phyloP scores from a whole-genome alignment of 1,140 invertebrate genomes.

The Diuraphis noxia region DNA sequence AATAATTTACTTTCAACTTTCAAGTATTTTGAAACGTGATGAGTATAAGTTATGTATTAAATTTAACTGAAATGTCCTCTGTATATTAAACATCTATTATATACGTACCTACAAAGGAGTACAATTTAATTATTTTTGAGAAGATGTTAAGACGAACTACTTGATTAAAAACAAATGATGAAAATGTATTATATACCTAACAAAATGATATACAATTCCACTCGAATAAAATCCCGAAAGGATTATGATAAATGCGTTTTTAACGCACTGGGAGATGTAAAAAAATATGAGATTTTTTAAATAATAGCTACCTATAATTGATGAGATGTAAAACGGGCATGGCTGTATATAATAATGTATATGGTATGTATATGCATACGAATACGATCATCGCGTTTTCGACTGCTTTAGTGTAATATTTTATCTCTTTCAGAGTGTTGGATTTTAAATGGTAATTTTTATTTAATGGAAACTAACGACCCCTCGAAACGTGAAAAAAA shows the following conservation, averaged over 20 bases:
- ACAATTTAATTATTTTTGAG: neutral
- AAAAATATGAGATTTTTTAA: neutral
- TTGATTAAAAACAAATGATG: neutral
- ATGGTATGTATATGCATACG: neutral
- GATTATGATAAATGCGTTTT: neutral
- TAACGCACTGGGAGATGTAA: neutral
- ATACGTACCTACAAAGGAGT: neutral
- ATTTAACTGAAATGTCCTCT: neutral
- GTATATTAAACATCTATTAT: neutral
- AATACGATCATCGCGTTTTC: neutral
- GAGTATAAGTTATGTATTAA: neutral
- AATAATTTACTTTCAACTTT: neutral
- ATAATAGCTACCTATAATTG: neutral
- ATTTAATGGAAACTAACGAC: slow-evolving; percentile 36
- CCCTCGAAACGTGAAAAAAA: slow-evolving; percentile 14
- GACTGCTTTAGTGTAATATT: neutral
- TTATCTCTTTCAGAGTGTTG: neutral
- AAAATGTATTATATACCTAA: neutral
- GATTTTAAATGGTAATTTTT: slow-evolving; percentile 39
- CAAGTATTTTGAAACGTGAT: neutral
- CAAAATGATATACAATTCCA: neutral
- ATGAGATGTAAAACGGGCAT: neutral
- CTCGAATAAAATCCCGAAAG: neutral
- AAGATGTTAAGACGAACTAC: neutral
- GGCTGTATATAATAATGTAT: neutral